These are phyloP conservation scores for Eucidaris tribuloides DNA, from an alignment of 35 echinoderm and acorn worm genomes.

Conservation along the genomic window DNA sequence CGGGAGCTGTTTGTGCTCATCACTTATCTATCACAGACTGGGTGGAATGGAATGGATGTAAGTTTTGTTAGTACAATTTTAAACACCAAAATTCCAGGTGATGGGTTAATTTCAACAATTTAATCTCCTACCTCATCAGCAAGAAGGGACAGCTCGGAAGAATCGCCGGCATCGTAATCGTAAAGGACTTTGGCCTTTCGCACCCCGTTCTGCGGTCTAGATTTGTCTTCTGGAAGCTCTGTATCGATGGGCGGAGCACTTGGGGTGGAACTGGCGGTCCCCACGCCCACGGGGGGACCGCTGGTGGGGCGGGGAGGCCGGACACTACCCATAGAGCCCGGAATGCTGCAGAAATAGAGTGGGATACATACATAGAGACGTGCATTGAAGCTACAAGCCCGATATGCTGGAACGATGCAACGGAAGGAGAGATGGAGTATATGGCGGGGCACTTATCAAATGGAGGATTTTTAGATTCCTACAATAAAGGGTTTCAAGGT, in stretches of 20 bases:
- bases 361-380: too few species aligned
- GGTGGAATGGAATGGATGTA: background rate
- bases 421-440: too few species aligned
- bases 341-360: constrained; percentile 59
- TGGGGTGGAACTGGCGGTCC: constrained; percentile 37
- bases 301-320: constrained; percentile 39
- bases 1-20: background rate
- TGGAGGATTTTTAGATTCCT: too few species aligned
- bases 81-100: background rate
- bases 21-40: background rate
- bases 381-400: too few species aligned
- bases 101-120: background rate
- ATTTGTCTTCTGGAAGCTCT: constrained; percentile 40
- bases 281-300: background rate
- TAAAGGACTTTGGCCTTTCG: constrained; percentile 94
- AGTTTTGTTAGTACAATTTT: background rate
- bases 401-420: too few species aligned
- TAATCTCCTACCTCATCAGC: constrained; percentile 92
- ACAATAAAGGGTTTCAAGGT: too few species aligned
- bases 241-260: constrained; percentile 30
- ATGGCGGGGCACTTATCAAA: too few species aligned
- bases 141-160: constrained; percentile 86
- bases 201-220: constrained; percentile 44
- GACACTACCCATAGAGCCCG: constrained; percentile 77
- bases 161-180: constrained; percentile 96